Evolutionary conservation across 2,113 vertebrate genomes (phyloP).

Genomic region (Vulpes vulpes): DNA sequence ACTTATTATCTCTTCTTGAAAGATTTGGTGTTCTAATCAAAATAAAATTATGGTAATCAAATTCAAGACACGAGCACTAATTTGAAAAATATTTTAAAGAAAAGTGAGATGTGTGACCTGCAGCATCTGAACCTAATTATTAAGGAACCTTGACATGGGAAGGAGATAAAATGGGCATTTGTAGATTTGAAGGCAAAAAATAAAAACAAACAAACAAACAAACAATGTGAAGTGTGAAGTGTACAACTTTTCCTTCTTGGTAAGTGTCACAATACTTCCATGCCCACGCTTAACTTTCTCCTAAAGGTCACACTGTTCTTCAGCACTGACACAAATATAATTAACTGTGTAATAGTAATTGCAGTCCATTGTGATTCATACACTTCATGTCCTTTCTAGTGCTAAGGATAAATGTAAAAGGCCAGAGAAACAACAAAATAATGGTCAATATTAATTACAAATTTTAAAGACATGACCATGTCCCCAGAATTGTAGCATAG

Average conservation of each 20-base stretch:
- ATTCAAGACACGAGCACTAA: not conserved
- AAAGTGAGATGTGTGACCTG: not conserved
- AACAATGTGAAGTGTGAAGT: not conserved
- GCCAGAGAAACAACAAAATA: not conserved
- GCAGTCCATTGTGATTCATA: not conserved
- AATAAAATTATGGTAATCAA: slow-evolving; percentile 4
- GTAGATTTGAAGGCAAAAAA: not conserved
- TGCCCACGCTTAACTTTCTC: not conserved
- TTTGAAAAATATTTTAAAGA: not conserved
- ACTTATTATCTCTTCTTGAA: not conserved
- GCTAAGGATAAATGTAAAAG: not conserved
- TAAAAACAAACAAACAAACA: not conserved
- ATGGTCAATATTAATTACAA: not conserved
- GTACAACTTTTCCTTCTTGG: not conserved
- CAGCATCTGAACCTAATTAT: not conserved
- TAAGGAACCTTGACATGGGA: not conserved
- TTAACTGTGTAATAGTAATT: slow-evolving; percentile 44
- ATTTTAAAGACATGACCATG: not conserved
- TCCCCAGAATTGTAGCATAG: not conserved
- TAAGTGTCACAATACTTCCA: not conserved
- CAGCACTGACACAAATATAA: not conserved
- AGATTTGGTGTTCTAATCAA: not conserved
- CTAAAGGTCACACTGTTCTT: slow-evolving; percentile 1
- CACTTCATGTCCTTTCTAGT: not conserved
- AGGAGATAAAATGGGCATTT: not conserved